Evolutionary conservation across 1,140 invertebrate genomes (phyloP), one percentile per base, ranked within the genome.

Genomic region (Drosophila asahinai): DNA sequence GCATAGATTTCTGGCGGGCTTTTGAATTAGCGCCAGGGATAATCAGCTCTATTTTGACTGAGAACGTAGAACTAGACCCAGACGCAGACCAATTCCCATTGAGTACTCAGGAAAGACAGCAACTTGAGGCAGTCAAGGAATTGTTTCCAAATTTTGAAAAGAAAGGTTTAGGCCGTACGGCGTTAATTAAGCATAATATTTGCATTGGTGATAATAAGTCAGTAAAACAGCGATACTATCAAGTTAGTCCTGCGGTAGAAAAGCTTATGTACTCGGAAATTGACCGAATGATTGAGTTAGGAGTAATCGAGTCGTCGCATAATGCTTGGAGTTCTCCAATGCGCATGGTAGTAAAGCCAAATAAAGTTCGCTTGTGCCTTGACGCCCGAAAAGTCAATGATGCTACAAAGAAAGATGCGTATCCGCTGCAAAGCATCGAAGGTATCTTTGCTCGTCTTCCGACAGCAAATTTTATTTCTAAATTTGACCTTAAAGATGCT

Each of bases 371-470:
- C 19, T 15, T 49, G 14, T 49, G 47, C 6, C 19, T 49, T 3
- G 49, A 27, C 92, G 81, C 67, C 83, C 70, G 75, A 81, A 90
- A 68, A 80, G 87, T 19, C 49, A 48, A 14, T 40, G 81, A 30
- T 55, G 60, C 1, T 17, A 49, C 33, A 43, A 73, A 15, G 17
- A 45, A 45, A 17, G n/a, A 45, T 45, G n/a, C 42, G 2, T 45
- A 17, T 8, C 43, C 43, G 9, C 17, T 45, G 1, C 43, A 45
- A 45, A 45, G 43, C 17, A 45, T 45, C 17, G 65, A 48, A 48
- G 47, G 12, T 8, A 45, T 45, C 9, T 48, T 48, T 48, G 45
- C 47, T 25, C 47, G 47, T 25, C 6, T 49, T 7, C 47, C 47
- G 19, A 49, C 25, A 12, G 22, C 47, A 19, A 49, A 49, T 49